Evolutionary conservation across 2,113 vertebrate species (phyloP).

Genomic region (Anguilla rostrata): DNA sequence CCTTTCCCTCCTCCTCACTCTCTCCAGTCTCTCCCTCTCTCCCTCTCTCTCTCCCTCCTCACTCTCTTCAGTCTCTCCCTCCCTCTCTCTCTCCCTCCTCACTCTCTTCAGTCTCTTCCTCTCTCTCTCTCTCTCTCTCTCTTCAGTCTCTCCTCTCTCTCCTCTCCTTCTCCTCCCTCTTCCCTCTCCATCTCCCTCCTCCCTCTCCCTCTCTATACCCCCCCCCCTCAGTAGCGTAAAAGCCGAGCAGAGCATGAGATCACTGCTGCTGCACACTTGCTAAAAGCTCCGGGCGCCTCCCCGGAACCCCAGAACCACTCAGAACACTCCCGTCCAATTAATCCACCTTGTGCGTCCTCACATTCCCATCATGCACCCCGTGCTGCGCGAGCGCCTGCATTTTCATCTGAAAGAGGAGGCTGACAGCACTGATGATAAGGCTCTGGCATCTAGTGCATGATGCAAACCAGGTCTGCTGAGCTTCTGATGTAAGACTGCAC

Average conservation of each 20-base stretch:
- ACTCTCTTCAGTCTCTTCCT: too few relatives aligned
- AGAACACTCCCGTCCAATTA: slow-evolving; percentile 59
- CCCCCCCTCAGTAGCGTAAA: neutral
- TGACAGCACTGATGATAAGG: neutral
- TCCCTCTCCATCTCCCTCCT: too few relatives aligned
- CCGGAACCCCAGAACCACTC: slow-evolving; percentile 59
- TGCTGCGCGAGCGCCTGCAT: neutral
- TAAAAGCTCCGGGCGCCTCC: slow-evolving; percentile 44
- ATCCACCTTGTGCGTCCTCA: slow-evolving; percentile 50
- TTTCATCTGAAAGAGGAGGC: neutral
- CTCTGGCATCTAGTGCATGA: neutral
- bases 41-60: neutral
- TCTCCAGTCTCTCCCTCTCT: neutral
- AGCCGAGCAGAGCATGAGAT: slow-evolving; percentile 26
- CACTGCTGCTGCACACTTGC: slow-evolving; percentile 39
- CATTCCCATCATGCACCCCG: slow-evolving; percentile 22
- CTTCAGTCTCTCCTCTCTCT: too few relatives aligned
- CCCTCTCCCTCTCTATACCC: too few relatives aligned
- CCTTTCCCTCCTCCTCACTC: neutral
- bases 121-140: too few relatives aligned
- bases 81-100: too few relatives aligned
- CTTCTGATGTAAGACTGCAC: neutral
- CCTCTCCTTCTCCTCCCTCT: neutral
- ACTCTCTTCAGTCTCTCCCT: too few relatives aligned
- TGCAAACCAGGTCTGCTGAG: neutral